Evolutionary conservation across 2,888 invertebrate species (phyloP).

Genomic region (Morpho deidamia): DNA sequence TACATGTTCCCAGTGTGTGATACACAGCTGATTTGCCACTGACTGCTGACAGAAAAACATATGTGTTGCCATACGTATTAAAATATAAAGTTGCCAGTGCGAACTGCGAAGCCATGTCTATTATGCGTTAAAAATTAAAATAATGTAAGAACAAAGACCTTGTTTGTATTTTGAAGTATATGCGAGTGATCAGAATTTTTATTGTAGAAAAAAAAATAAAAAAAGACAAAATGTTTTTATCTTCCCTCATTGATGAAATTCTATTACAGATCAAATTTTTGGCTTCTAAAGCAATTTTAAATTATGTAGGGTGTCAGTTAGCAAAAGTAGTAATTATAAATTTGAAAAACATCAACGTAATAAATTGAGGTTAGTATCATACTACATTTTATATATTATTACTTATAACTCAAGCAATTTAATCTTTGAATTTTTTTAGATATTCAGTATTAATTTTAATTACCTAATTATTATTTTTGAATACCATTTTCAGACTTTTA

Average conservation of each 20-base stretch:
- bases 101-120: background rate
- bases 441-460: too few species aligned
- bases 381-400: too few species aligned
- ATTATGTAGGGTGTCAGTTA: constrained; percentile 75
- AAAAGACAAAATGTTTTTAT: constrained; percentile 73
- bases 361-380: constrained; percentile 37
- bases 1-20: constrained; percentile 72
- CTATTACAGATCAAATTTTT: constrained; percentile 65
- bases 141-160: too few species aligned
- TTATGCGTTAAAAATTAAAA: too few species aligned
- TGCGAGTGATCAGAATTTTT: constrained; percentile 13
- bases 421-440: background rate
- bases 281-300: constrained; percentile 66
- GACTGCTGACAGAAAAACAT: constrained; percentile 64
- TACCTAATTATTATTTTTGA: background rate
- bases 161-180: too few species aligned
- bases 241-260: constrained; percentile 73
- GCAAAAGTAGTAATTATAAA: constrained; percentile 63
- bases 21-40: constrained; percentile 75
- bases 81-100: constrained; percentile 3
- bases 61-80: constrained; percentile 27
- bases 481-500: constrained; percentile 4
- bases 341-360: constrained; percentile 65
- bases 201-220: constrained; percentile 41
- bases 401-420: background rate